phyloP scores from a whole-genome alignment of 2,113 vertebrate species.

The Myxocyprinus asiaticus region DNA sequence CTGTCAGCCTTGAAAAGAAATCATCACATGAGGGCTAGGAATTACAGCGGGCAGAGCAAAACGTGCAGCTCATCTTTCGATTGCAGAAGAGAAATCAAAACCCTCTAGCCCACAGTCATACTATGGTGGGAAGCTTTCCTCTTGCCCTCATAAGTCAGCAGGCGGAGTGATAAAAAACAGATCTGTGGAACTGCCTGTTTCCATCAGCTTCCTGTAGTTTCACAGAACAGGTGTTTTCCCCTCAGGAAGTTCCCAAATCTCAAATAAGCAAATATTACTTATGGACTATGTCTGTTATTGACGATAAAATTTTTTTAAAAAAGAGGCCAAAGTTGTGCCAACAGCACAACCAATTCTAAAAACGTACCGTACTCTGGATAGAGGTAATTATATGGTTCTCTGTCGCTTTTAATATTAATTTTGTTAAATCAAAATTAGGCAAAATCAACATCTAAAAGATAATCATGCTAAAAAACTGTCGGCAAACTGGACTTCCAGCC shows the following conservation, averaged over 20 bases:
- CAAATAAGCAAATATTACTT: not conserved
- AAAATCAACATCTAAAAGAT: not conserved
- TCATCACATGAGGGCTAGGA: conserved; percentile 56
- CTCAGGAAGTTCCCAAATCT: conserved; percentile 8
- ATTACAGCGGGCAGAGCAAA: conserved; percentile 45
- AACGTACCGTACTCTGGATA: too few relatives aligned
- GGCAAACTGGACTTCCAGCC: too few relatives aligned
- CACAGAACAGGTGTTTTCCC: conserved; percentile 46
- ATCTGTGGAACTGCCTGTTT: conserved; percentile 33
- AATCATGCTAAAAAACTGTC: not conserved
- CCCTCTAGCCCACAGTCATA: conserved; percentile 43
- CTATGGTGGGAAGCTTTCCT: conserved; percentile 42
- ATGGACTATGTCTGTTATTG: not conserved
- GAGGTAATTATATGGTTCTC: too few relatives aligned
- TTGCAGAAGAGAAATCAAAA: conserved; percentile 46
- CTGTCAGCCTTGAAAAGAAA: conserved; percentile 65
- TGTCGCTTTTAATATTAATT: not conserved
- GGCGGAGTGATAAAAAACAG: conserved; percentile 45
- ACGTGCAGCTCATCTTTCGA: conserved; percentile 44
- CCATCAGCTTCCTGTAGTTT: conserved; percentile 28
- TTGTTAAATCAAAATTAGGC: not conserved
- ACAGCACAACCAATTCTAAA: not conserved
- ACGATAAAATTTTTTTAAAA: too few relatives aligned
- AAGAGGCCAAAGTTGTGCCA: too few relatives aligned
- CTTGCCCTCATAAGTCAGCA: conserved; percentile 46